phyloP scores from a whole-genome alignment of 2,797 vertebrate species.

The Fundulus diaphanus region DNA sequence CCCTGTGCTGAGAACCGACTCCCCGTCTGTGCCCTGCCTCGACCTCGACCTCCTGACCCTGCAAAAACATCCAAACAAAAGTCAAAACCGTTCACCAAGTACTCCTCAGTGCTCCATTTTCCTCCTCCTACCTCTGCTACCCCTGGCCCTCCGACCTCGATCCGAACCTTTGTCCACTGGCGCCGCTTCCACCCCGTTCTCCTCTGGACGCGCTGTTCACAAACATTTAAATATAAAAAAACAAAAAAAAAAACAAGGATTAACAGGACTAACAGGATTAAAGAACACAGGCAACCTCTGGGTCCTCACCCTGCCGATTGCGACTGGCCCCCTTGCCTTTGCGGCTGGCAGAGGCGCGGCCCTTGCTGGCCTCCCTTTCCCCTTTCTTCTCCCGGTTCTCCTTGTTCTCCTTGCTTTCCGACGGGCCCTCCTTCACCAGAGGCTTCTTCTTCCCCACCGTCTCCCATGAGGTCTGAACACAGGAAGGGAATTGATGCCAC shows the following conservation, averaged over 20 bases:
- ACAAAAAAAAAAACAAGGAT: neutral
- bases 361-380: conserved; percentile 89
- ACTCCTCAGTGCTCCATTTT: neutral
- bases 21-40: conserved; percentile 87
- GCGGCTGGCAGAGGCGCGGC: conserved; percentile 83
- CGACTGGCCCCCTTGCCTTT: conserved; percentile 88
- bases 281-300: neutral
- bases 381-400: conserved; percentile 94
- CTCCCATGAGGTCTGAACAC: conserved; percentile 94
- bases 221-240: neutral
- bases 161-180: conserved; percentile 85
- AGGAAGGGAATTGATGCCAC: neutral
- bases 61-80: conserved; percentile 31
- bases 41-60: conserved; percentile 90
- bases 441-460: conserved; percentile 96
- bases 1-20: conserved; percentile 93
- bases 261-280: too few species aligned
- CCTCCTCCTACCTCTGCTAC: conserved; percentile 80
- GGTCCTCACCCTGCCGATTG: conserved; percentile 83
- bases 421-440: conserved; percentile 87
- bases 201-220: conserved; percentile 85
- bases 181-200: conserved; percentile 89
- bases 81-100: conserved; percentile 21
- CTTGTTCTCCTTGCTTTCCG: conserved; percentile 90
- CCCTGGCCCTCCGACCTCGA: conserved; percentile 76